Evolutionary conservation across 2,888 invertebrate genomes (phyloP).

Genomic region (Leucophora obtusa): DNA sequence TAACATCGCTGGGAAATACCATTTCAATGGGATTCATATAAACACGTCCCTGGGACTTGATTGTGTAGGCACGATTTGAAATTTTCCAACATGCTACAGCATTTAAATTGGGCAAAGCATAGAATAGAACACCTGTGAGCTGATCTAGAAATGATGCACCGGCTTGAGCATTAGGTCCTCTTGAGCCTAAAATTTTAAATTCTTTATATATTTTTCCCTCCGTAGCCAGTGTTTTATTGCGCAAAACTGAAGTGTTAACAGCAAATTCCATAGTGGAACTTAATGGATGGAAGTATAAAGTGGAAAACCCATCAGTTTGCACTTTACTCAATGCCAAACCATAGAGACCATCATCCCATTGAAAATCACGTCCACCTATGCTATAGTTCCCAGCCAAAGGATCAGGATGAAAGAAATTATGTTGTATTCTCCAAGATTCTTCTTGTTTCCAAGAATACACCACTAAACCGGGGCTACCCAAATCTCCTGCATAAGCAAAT

Average conservation of each 20-base stretch:
- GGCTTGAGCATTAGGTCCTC: conserved; percentile 86
- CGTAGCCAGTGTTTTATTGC: conserved; percentile 81
- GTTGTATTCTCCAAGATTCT: conserved; percentile 86
- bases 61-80: conserved; percentile 83
- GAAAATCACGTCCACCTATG: conserved; percentile 84
- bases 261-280: conserved; percentile 87
- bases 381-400: conserved; percentile 86
- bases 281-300: conserved; percentile 89
- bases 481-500: conserved; percentile 86
- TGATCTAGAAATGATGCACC: conserved; percentile 86
- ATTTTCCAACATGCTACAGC: conserved; percentile 89
- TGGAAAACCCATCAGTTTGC: conserved; percentile 83
- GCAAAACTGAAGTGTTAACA: conserved; percentile 84
- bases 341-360: conserved; percentile 88
- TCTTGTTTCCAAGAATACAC: conserved; percentile 87
- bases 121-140: conserved; percentile 86
- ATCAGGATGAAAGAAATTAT: conserved; percentile 85
- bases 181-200: conserved; percentile 84
- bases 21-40: conserved; percentile 85
- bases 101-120: conserved; percentile 86
- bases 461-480: conserved; percentile 84
- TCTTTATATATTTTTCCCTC: conserved; percentile 81
- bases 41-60: conserved; percentile 85
- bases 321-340: conserved; percentile 85
- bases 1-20: conserved; percentile 88